Evolutionary conservation across 2,113 vertebrate species (phyloP), one percentile per base, ranked within the genome.

Genomic region (Engystomops pustulosus): DNA sequence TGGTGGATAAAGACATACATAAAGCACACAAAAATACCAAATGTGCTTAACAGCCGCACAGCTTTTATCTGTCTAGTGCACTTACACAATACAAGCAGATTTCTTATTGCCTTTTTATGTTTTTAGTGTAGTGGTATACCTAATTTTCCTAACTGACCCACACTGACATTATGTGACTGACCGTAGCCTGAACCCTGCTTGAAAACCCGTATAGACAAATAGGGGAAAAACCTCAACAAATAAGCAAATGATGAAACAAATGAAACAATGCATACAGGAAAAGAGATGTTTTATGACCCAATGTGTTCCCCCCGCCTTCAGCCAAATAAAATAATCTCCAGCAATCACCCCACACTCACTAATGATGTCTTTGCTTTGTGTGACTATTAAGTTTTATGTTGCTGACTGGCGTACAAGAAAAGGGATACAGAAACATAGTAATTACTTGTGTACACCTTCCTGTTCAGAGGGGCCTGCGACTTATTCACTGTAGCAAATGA

Each of bases 401-500:
- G 23, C 79, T 25, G 68, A 49, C 41, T 53, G 44, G 71, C 55
- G 25, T 45, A 83, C 41, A 65, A 44, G 55, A 49, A 36, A 68
- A 32, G 62, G 27, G 44, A 80, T 51, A 49, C 27, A 34, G 55
- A 76, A 65, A 38, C 27, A 20, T 23, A 67, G 81, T 76, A 76
- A 83, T 83, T 83, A 60, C 81, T 44, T 83, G 55, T 83, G 58
- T 75, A 83, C 58, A 67, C 55, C 71, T 83, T 83, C 71, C 71
- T 76, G 25, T 83, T 74, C 49, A n/a, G 44, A 38, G 36, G 20
- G 17, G 23, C 68, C 79, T 86, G 68, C 17, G 32, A 80, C 44
- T 30, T 6, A 79, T 85, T 55, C 41, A 2, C 6, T 30, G 45
- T 53, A 55, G 69, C 10, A 85, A 91, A 91, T 89, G 88, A 89